Conservation (phyloP, 2,888 invertebrate species). For the Diaprepes abbreviatus region DNA sequence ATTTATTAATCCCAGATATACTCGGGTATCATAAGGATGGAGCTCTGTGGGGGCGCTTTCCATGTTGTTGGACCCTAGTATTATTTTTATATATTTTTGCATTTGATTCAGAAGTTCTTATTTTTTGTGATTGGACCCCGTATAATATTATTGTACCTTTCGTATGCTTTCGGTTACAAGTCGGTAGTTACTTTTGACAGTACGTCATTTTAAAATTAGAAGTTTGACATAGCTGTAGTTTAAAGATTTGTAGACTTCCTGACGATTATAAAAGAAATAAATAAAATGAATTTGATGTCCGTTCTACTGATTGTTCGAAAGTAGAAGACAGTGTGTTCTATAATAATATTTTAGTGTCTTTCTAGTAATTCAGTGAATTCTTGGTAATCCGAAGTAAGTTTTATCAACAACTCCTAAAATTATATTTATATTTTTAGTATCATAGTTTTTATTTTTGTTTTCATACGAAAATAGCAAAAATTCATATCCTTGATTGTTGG, state of each 20-base stretch:
- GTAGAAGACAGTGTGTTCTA: background rate
- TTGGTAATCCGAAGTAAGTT: background rate
- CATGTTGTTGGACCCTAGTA: too few relatives aligned
- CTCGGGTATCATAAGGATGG: too few relatives aligned
- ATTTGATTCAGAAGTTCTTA: too few relatives aligned
- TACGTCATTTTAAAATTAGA: constrained; percentile 1
- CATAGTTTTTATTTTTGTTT: constrained; percentile 27
- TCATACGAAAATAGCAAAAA: constrained; percentile 17
- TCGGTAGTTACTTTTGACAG: too few relatives aligned
- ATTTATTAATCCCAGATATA: too few relatives aligned
- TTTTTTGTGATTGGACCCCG: background rate
- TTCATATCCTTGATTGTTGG: background rate
- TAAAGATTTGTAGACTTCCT: constrained; percentile 2
- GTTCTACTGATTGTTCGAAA: background rate
- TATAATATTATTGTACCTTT: background rate
- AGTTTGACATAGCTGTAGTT: background rate
- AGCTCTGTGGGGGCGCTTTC: too few relatives aligned
- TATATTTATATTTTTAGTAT: constrained; percentile 23
- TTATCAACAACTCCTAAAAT: background rate
- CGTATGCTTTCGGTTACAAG: background rate
- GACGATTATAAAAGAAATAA: background rate
- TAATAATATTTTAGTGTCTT: background rate
- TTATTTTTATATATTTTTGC: too few relatives aligned
- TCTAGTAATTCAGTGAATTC: background rate
- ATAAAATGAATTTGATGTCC: background rate